phyloP scores from a whole-genome alignment of 1,140 invertebrate species.

The Trinorchestia longiramus region DNA sequence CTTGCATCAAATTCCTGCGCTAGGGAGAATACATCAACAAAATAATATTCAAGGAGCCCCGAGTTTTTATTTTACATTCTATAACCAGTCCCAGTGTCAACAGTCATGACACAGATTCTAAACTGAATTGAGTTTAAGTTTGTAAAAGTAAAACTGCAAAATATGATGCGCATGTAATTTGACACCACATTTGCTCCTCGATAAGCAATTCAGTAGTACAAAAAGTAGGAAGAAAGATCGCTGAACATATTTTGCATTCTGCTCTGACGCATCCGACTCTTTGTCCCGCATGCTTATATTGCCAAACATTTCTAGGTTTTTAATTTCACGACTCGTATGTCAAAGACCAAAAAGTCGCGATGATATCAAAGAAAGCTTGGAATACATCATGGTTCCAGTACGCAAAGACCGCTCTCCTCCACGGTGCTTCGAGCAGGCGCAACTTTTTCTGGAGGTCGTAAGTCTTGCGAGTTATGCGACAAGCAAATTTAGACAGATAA shows the following conservation, averaged over 20 bases:
- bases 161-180: not conserved
- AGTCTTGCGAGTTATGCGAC: constrained; percentile 3
- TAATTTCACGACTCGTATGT: not conserved
- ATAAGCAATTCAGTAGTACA: not conserved
- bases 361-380: not conserved
- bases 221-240: not conserved
- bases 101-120: not conserved
- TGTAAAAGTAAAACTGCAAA: not conserved
- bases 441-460: not conserved
- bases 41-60: not conserved
- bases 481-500: constrained; percentile 42
- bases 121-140: not conserved
- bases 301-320: not conserved
- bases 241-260: not conserved
- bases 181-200: not conserved
- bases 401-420: not conserved
- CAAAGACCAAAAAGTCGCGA: not conserved
- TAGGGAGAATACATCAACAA: not conserved
- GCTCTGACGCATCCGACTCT: not conserved
- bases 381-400: not conserved
- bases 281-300: not conserved
- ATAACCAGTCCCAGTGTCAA: not conserved
- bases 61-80: not conserved
- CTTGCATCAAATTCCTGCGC: too few relatives aligned
- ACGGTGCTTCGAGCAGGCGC: not conserved